Conservation (phyloP, 2,113 vertebrate species). For the Bujurquina vittata region DNA sequence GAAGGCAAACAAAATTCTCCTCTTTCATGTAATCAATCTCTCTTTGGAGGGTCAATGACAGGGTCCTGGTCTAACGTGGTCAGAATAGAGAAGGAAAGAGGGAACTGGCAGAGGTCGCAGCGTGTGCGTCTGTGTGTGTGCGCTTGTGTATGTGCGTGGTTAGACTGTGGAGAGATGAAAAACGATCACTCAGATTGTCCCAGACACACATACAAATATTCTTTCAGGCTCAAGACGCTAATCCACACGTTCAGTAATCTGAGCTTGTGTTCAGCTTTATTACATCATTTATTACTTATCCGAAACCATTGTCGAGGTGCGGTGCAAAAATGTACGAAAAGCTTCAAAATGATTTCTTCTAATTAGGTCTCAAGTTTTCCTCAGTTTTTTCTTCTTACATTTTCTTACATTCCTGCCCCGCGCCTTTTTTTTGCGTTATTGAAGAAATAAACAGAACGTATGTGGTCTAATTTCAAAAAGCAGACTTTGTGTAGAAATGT, state of each 20-base stretch:
- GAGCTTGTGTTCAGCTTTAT: background rate
- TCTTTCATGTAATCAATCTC: slow-evolving; percentile 77
- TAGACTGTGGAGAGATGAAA: slow-evolving; percentile 35
- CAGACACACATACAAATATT: slow-evolving; percentile 22
- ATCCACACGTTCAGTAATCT: background rate
- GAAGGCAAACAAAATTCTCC: slow-evolving; percentile 63
- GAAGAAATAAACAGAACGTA: slow-evolving; percentile 1
- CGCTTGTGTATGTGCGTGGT: background rate
- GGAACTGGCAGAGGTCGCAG: slow-evolving; percentile 3
- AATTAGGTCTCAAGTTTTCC: background rate
- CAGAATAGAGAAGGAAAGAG: slow-evolving; percentile 56
- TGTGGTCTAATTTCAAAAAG: slow-evolving; percentile 4
- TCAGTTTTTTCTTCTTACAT: background rate
- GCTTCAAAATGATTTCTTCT: background rate
- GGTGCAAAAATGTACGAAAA: background rate
- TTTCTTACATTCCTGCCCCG: background rate
- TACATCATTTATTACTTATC: slow-evolving; percentile 1
- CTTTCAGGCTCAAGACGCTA: background rate
- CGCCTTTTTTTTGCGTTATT: background rate
- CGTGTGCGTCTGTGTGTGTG: slow-evolving; percentile 16
- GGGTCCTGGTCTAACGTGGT: slow-evolving; percentile 69
- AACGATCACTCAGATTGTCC: slow-evolving; percentile 20
- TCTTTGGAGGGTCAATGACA: slow-evolving; percentile 68
- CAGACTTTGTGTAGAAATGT: background rate
- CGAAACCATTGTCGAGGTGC: background rate